Evolutionary conservation across 2,113 vertebrate genomes (phyloP), one percentile per base, ranked within the genome.

Genomic region (Sialia sialis): DNA sequence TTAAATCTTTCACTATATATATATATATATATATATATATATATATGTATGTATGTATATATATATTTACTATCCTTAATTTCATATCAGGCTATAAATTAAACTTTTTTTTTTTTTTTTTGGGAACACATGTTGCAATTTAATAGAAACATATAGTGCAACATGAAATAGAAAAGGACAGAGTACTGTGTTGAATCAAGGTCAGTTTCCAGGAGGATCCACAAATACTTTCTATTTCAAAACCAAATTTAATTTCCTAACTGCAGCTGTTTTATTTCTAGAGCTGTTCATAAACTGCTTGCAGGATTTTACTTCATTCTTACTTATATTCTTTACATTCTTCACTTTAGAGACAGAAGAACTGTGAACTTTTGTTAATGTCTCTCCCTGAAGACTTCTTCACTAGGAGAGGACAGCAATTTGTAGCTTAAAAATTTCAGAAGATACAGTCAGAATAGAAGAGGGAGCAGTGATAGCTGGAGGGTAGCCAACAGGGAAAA

Each of bases 361-460:
- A 46, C 18, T 63, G 18, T 68, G 49, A 83, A 79, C 20, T 13
- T 85, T 78, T 83, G 20, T 72, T 83, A 43, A 58, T 39, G 5
- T 70, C 16, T 67, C 11, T 64, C 84, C 12, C 18, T 1, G 1
- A 6, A 44, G 83, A 54, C 8, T 7, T 54, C 9, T 6, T 54
- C n/a, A 79, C 32, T 29, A 68, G 38, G 16, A 29, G 62, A 92
- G 59, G 19, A 56, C 3, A 66, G n/a, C 48, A 87, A 72, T 59
- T 5, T 38, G 2, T 23, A 77, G 41, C 21, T 46, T 58, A 34
- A 91, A 87, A 59, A 51, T 64, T 66, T 82, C 23, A 76, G n/a
- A 82, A 68, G 27, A 29, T 59, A 43, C 5, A 96, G 89, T 75
- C 70, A 87, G 52, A 94, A 84, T 89, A 81, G 87, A 95, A 96